A percentile compares a stretch with the other conserved stretches of the same genome.
phyloP scores from a whole-genome alignment of 2,113 vertebrate genomes.

The Hylia prasina region DNA sequence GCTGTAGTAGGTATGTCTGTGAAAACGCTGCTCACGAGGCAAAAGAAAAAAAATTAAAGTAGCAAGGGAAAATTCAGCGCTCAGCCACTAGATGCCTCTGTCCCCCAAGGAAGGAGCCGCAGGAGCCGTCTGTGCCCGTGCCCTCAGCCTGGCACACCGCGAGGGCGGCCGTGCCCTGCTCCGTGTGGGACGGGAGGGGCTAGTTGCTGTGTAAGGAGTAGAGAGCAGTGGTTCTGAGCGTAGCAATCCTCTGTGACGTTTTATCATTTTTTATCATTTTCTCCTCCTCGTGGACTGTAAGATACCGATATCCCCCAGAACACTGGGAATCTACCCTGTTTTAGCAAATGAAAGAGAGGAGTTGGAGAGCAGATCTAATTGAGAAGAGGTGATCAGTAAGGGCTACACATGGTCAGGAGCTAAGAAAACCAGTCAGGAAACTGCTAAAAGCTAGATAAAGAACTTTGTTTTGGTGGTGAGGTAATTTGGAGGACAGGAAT shows the following conservation, averaged over 20 bases:
- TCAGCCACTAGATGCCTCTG: constrained; percentile 29
- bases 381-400: not conserved
- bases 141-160: not conserved
- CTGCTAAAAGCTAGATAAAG: not conserved
- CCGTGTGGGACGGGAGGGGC: rapidly evolving
- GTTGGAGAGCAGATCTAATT: not conserved
- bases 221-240: not conserved
- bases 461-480: not conserved
- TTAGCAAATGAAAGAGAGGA: not conserved
- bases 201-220: not conserved
- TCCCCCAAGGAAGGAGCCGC: not conserved
- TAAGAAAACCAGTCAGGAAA: not conserved
- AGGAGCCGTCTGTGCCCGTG: not conserved
- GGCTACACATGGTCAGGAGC: not conserved
- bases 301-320: not conserved
- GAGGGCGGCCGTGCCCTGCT: rapidly evolving
- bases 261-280: not conserved
- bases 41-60: not conserved
- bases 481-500: not conserved
- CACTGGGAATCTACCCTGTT: not conserved
- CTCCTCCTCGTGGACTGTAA: rapidly evolving
- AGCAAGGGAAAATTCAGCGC: not conserved
- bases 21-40: not conserved
- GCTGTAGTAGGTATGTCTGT: not conserved
- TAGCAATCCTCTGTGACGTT: not conserved